Evolutionary conservation across 2,797 vertebrate genomes (phyloP), one percentile per base, ranked within the genome.

Genomic region (Euthynnus affinis): DNA sequence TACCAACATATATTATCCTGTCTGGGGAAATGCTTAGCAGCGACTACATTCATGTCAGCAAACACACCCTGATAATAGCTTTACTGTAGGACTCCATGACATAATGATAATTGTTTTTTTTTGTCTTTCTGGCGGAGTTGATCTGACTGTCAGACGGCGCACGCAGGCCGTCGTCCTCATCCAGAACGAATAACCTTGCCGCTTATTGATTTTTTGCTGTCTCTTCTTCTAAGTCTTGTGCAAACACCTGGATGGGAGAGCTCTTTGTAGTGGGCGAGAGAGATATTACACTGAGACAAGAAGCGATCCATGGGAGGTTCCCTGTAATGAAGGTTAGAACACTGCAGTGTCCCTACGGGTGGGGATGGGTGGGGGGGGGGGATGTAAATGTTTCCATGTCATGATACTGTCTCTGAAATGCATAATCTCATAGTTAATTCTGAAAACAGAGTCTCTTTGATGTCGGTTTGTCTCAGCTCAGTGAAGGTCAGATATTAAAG

Each of bases 141-240:
- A 65, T 12, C 32, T 14, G 51, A 17, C 27, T 22, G 23, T 20
- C 51, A 56, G 51, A 44, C 12, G 34, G 55, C 6, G 29, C 48
- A 70, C 8, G 37, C 60, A n/a, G 32, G 37, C 60, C 66, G 49
- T n/a, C 14, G 44, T 81, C 48, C 62, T 74, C 61, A 60, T 60
- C 22, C 53, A 61, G 48, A 55, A 34, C 1, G 8, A 83, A 65
- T 68, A 76, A 85, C 82, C 84, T 71, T 67, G 80, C 42, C 9
- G 40, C 29, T 59, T 71, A 88, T 84, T 84, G 80, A 88, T 85
- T 82, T 80, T 58, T 57, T 23, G 22, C 5, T 57, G 42, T 64
- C 32, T 60, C 32, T 60, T 69, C 55, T 73, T 71, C 29, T 14
- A 49, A 77, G 56, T 53, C 58, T 52, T 76, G 64, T 58, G 53